These are phyloP conservation scores for Gambelia wislizenii DNA, from an alignment of 2,797 vertebrate species.

Conservation along the genomic window DNA sequence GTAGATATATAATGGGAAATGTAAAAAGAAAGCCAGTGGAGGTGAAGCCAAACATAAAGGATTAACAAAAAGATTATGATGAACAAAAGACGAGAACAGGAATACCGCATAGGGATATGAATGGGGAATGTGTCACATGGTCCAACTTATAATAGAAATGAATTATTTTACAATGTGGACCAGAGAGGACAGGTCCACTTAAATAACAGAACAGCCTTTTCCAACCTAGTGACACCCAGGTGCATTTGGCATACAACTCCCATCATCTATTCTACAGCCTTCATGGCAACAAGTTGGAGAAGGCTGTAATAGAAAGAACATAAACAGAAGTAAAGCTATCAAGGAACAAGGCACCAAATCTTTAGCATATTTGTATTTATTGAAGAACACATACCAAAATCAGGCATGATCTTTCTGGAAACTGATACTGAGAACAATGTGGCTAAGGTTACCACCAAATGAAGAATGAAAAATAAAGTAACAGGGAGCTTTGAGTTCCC, in stretches of 20 bases:
- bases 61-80: neutral
- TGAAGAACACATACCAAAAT: neutral
- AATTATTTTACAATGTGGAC: neutral
- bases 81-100: neutral
- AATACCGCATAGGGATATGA: neutral
- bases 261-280: neutral
- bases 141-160: neutral
- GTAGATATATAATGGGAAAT: neutral
- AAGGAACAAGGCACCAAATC: neutral
- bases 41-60: too few species aligned
- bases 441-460: conserved; percentile 9
- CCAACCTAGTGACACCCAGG: neutral
- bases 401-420: neutral
- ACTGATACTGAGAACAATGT: neutral
- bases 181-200: neutral
- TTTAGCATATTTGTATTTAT: neutral
- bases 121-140: neutral
- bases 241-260: neutral
- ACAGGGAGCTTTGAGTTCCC: conserved; percentile 16
- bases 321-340: neutral
- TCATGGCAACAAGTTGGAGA: neutral
- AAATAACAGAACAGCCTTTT: neutral
- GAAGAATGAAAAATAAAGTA: neutral
- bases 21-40: too few species aligned
- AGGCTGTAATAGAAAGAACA: neutral